A percentile compares a stretch with the other conserved stretches of the same genome.
phyloP scores from a whole-genome alignment of 2,797 vertebrate genomes.

The Crocodylus rhombifer region DNA sequence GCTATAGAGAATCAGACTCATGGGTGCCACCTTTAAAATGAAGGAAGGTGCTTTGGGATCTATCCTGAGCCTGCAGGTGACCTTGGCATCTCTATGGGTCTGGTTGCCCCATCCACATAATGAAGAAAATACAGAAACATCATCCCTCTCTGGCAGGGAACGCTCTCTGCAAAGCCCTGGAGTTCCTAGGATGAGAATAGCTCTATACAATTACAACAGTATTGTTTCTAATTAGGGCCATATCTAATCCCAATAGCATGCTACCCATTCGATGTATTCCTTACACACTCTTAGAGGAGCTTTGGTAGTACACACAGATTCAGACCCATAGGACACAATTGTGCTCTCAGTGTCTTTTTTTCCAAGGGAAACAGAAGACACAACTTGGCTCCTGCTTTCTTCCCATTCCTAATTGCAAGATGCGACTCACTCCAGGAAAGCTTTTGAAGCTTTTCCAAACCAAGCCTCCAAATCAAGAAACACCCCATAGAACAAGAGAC shows the following conservation, averaged over 20 bases:
- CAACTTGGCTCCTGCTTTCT: not conserved
- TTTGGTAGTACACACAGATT: not conserved
- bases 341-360: not conserved
- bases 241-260: not conserved
- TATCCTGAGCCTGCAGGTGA: not conserved
- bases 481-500: not conserved
- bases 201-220: not conserved
- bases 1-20: rapidly evolving
- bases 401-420: not conserved
- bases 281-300: not conserved
- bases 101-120: not conserved
- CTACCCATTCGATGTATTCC: not conserved
- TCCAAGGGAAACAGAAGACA: not conserved
- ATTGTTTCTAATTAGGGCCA: no score
- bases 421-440: not conserved
- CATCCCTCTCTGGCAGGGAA: not conserved
- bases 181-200: not conserved
- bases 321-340: not conserved
- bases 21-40: rapidly evolving
- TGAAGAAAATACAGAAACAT: not conserved
- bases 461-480: not conserved
- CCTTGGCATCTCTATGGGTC: not conserved
- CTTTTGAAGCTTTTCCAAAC: not conserved
- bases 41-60: not conserved
- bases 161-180: not conserved